Evolutionary conservation across 64 coral and sea anemone genomes (phyloP).

Genomic region (Pachyseris speciosa): DNA sequence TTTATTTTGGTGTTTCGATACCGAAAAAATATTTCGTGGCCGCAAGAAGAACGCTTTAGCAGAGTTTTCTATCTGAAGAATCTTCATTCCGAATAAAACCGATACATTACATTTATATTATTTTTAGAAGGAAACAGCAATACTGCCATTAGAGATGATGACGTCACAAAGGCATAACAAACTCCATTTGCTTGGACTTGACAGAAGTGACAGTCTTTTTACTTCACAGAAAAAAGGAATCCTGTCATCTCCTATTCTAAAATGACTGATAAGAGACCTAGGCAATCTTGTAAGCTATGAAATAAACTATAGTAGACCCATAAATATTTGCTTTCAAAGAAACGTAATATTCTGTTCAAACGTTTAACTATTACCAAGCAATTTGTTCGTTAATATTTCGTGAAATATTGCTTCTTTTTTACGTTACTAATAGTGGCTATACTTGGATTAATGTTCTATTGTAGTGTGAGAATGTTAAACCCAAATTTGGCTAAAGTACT

Average conservation of each 20-base stretch:
- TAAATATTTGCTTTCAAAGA: background rate
- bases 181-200: background rate
- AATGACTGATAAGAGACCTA: background rate
- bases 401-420: conserved; percentile 5
- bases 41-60: background rate
- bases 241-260: background rate
- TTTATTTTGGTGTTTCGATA: background rate
- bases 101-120: background rate
- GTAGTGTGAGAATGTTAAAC: background rate
- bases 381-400: conserved; percentile 17
- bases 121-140: background rate
- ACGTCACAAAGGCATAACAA: background rate
- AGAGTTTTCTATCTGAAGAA: background rate
- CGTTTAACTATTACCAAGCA: background rate
- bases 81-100: background rate
- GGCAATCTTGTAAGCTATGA: background rate
- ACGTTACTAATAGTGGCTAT: background rate
- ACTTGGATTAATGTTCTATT: background rate
- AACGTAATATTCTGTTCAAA: background rate
- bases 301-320: background rate
- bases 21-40: background rate
- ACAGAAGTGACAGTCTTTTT: background rate
- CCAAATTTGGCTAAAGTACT: too few species aligned
- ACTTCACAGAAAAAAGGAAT: background rate
- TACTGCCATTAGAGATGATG: background rate